Conservation (phyloP, 2,797 vertebrate genomes). For the Tokudaia muenninki region DNA sequence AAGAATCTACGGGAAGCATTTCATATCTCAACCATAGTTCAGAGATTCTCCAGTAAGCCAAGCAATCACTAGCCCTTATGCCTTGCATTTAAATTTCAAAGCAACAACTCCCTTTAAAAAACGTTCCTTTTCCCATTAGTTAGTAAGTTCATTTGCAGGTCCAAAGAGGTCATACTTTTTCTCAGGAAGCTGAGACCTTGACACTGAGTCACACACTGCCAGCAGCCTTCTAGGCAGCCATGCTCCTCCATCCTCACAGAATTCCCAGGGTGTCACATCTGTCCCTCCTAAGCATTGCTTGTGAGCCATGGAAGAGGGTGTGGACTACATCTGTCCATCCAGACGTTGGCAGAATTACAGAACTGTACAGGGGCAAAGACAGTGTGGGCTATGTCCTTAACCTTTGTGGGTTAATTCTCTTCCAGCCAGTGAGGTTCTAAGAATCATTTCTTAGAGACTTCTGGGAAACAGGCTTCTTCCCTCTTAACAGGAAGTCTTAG, state of each 20-base stretch:
- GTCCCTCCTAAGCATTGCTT: neutral
- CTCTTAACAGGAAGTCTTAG: neutral
- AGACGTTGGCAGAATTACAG: neutral
- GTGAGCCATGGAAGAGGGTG: neutral
- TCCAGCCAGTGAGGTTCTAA: neutral
- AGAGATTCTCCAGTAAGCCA: neutral
- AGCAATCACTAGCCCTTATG: no score
- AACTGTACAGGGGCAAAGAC: neutral
- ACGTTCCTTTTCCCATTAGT: neutral
- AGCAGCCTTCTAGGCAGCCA: neutral
- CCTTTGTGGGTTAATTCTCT: neutral
- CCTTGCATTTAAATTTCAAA: neutral
- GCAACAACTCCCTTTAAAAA: neutral
- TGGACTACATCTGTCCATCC: neutral
- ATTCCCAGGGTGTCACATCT: neutral
- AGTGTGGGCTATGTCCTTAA: neutral
- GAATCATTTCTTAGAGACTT: slow-evolving; percentile 5
- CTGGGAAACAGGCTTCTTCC: neutral
- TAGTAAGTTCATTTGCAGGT: neutral
- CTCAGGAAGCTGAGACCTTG: neutral
- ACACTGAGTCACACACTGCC: neutral
- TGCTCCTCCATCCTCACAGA: neutral
- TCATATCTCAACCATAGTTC: no score
- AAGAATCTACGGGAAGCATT: neutral
- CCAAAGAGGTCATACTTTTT: neutral